Evolutionary conservation across 2,113 vertebrate species (phyloP).

Genomic region (Campylomormyrus tamandua): DNA sequence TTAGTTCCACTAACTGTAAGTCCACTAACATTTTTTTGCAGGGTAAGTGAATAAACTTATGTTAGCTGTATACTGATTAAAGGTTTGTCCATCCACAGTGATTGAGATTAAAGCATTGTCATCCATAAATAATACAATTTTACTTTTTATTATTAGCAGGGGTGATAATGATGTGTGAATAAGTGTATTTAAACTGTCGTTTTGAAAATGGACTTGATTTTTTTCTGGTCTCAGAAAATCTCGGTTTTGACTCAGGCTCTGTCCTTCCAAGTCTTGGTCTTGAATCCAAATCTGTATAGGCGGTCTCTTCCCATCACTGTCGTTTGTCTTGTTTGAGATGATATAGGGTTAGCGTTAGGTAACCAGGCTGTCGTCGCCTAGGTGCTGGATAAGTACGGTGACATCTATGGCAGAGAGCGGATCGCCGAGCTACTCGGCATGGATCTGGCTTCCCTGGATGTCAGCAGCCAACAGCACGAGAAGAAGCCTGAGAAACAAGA

Average conservation of each 20-base stretch:
- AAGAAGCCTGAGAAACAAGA: constrained; percentile 71
- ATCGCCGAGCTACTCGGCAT: constrained; percentile 86
- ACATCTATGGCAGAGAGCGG: constrained; percentile 82
- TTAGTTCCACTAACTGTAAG: not conserved
- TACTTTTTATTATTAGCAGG: not conserved
- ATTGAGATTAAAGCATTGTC: not conserved
- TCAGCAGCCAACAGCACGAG: constrained; percentile 73
- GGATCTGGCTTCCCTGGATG: constrained; percentile 78
- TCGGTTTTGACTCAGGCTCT: not conserved
- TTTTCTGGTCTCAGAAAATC: too few species aligned
- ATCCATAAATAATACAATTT: not conserved
- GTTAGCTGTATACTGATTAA: too few species aligned
- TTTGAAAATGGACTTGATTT: too few species aligned
- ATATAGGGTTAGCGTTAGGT: not conserved
- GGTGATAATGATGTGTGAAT: not conserved
- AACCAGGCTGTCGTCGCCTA: constrained; percentile 34
- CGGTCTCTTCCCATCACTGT: not conserved
- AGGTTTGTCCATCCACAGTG: not conserved
- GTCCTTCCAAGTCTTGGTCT: not conserved
- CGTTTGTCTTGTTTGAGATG: not conserved
- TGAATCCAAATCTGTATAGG: not conserved
- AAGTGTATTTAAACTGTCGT: too few species aligned
- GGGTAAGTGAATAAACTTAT: not conserved
- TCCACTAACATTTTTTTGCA: not conserved
- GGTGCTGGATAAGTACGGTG: constrained; percentile 86